A percentile compares a stretch with the other conserved stretches of the same genome.
Conservation (phyloP, 2,888 invertebrate species). For the Pristionchus mayeri region DNA sequence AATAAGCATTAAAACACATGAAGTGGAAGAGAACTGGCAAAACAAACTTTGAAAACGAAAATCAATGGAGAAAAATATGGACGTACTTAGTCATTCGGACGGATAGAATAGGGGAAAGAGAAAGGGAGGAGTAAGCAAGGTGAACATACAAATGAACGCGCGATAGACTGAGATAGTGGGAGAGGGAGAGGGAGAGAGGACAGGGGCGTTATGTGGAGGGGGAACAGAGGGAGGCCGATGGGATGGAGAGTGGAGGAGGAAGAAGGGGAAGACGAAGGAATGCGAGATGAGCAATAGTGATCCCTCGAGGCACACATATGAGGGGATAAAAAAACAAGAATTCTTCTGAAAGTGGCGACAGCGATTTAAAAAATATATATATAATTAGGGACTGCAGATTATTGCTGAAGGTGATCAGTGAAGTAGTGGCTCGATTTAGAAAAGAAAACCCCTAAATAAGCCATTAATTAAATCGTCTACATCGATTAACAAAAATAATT, state of each 20-base stretch:
- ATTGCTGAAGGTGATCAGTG: no score
- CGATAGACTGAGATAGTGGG: not conserved
- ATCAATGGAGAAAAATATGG: constrained; percentile 24
- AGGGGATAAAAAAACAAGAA: no score
- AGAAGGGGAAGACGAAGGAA: constrained; percentile 28
- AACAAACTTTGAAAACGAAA: not conserved
- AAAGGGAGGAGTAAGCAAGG: constrained; percentile 42
- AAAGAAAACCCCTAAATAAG: no score
- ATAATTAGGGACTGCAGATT: no score
- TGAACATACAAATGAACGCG: constrained; percentile 18
- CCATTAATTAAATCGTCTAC: no score
- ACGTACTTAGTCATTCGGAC: constrained; percentile 7
- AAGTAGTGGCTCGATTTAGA: no score
- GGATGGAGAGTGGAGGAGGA: not conserved
- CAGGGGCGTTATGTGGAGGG: not conserved
- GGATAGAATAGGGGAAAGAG: not conserved
- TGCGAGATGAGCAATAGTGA: not conserved
- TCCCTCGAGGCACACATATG: not conserved
- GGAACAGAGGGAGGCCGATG: not conserved
- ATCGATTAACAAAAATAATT: no score
- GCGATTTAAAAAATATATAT: no score
- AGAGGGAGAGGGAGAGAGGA: constrained; percentile 24
- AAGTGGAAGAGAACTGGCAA: not conserved
- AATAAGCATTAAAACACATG: not conserved
- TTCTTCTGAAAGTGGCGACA: no score